Conservation (phyloP, 2,888 invertebrate genomes). For the Synanthedon andrenaeformis region DNA sequence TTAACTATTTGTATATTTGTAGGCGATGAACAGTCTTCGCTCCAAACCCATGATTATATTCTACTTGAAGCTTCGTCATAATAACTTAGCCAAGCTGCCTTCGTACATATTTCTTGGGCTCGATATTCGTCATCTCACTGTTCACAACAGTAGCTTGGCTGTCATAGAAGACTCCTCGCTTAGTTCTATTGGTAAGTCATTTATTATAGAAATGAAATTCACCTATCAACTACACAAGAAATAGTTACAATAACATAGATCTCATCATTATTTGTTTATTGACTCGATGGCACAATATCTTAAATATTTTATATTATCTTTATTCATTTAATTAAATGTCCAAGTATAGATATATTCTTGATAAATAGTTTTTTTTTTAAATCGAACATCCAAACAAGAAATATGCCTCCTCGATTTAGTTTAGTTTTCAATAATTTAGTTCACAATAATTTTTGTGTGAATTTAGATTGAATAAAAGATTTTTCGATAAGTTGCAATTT, state of each 20-base stretch:
- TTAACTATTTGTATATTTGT: conserved; percentile 18
- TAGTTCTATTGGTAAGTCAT: conserved; percentile 82
- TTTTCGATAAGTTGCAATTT: too few species aligned
- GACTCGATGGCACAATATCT: not conserved
- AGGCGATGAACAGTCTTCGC: conserved; percentile 85
- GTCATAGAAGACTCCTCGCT: conserved; percentile 89
- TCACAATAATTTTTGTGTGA: too few species aligned
- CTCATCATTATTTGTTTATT: not conserved
- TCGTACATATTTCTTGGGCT: conserved; percentile 89
- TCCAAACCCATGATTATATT: conserved; percentile 85
- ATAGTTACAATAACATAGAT: too few species aligned
- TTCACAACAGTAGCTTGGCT: conserved; percentile 89
- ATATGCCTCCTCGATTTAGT: too few species aligned
- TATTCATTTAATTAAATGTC: too few species aligned
- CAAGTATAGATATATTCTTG: too few species aligned
- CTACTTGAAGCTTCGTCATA: conserved; percentile 89
- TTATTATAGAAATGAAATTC: not conserved
- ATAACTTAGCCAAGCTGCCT: conserved; percentile 85
- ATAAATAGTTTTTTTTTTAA: too few species aligned
- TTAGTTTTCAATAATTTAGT: too few species aligned
- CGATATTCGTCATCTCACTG: conserved; percentile 88
- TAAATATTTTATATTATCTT: too few species aligned
- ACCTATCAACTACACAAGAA: too few species aligned
- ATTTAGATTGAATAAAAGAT: too few species aligned
- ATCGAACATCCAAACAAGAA: too few species aligned